phyloP scores from a whole-genome alignment of 2,797 vertebrate genomes.

The Catharus ustulatus region DNA sequence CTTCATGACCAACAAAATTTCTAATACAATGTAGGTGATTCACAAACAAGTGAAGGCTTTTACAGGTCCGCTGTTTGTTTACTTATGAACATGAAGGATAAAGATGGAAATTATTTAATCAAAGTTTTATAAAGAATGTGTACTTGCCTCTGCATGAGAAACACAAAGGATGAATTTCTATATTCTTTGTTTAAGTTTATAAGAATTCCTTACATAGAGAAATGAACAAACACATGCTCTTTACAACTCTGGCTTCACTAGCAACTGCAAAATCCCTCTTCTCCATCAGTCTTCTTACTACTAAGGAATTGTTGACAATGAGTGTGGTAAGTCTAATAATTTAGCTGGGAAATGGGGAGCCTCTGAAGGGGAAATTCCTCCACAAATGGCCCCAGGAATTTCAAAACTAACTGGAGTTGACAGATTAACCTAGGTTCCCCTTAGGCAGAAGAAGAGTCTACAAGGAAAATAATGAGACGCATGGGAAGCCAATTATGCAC shows the following conservation, averaged over 20 bases:
- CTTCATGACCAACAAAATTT: background rate
- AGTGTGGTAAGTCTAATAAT: background rate
- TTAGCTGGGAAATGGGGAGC: background rate
- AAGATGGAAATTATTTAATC: background rate
- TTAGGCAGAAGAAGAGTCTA: slow-evolving; percentile 50
- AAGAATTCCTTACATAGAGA: background rate
- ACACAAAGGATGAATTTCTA: background rate
- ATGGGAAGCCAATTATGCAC: slow-evolving; percentile 52
- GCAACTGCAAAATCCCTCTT: background rate
- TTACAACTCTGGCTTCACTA: background rate
- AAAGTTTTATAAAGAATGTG: background rate
- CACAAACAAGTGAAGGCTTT: background rate
- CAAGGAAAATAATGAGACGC: slow-evolving; percentile 55
- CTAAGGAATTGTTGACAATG: background rate
- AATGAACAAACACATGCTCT: background rate
- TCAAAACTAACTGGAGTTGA: slow-evolving; percentile 60
- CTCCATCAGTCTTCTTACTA: background rate
- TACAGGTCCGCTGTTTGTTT: background rate
- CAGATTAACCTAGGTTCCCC: slow-evolving; percentile 55
- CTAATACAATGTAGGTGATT: background rate
- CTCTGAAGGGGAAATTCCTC: slow-evolving; percentile 49
- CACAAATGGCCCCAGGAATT: slow-evolving; percentile 41
- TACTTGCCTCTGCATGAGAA: background rate
- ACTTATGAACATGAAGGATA: background rate
- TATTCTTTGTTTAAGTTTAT: background rate